Evolutionary conservation across 1,140 invertebrate genomes (phyloP), one percentile per base, ranked within the genome.

Genomic region (Magallana angulata): DNA sequence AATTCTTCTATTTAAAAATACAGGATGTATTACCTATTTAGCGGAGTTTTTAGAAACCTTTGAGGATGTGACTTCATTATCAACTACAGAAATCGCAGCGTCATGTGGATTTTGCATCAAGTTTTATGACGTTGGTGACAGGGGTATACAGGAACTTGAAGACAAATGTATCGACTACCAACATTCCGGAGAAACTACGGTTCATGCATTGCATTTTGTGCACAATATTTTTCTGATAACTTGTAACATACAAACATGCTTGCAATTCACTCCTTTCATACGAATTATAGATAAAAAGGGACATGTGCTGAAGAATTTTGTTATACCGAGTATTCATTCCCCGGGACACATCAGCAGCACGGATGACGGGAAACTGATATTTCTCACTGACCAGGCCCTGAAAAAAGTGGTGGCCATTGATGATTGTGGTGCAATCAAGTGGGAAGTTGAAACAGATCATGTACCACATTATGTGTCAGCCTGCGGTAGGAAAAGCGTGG

Each of bases 21-120:
- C 68, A 9, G 24, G 68, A 24, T 3, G 24, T 11, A 7, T 76
- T 7, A 76, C 11, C 5, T 76, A 76, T 76, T 76, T 76, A 30
- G 9, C 68, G 36, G 24, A 76, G 12, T 76, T 76, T 24, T 30
- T 30, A 30, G 68, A 76, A 76, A 30, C 24, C 24, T 76, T 76
- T 76, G 68, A 76, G 68, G 68, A 76, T 76, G 68, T 76, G 12
- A 76, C 68, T 30, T 30, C 68, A 30, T 76, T 76, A 30, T 76
- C 68, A 11, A 76, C 24, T 12, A 76, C 24, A 18, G 68, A 76
- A 76, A 24, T 76, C 30, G 68, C 68, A 76, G 68, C 68, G 3
- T 76, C 68, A 8, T 76, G 68, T 36, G 68, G 68, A 76, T 76
- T 36, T 12, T 76, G 68, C 30, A 76, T 76, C 36, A 76, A 76